Base-by-base conservation (phyloP, 2,888 invertebrate genomes). In the Hecatera dysodea region DNA sequence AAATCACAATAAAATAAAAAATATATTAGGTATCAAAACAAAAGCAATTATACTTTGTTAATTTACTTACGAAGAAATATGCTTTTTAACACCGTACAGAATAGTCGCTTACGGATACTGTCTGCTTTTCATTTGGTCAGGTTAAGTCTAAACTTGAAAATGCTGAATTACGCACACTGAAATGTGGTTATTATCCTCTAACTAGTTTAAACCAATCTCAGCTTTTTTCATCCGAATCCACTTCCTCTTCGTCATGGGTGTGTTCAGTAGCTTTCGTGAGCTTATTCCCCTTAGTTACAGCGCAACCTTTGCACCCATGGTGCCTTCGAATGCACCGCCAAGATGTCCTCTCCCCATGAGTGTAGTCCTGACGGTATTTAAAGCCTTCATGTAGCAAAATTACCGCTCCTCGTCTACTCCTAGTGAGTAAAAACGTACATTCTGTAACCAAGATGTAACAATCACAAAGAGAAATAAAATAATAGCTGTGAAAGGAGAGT, bases 321-420 rank as follows among this genome's bases (percentile, higher is more conserved):
- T 80, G 83, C n/a, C 87, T 76, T 48, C 81, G 75, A 17, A 80
- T 76, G 66, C 86, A 86, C 24, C 87, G 71, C 86, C 87, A 86
- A n/a, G 81, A 84, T 9, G 70, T 60, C 29, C 81, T 83, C 1
- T 72, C 52, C 1, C 82, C 80, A 36, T 84, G 82, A 7, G 33
- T 59, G 27, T 82, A 82, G 59, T 86, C 86, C 50, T 85, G 83
- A 8, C 82, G 80, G 39, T 85, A 86, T 60, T 82, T 86, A 57
- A 67, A 86, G 8, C 84, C 82, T 27, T 76, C 64, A 33, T 76
- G 64, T 8, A 78, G 55, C 53, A 86, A 59, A 24, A 86, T 75
- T 0, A 73, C n/a, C 0, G 87, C 86, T 8, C 86, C 86, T 19
- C 86, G 65, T 52, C 67, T 80, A 46, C 83, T 86, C 59, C 52